Conservation (phyloP, 2,888 invertebrate species). For the Psylliodes chrysocephalus region DNA sequence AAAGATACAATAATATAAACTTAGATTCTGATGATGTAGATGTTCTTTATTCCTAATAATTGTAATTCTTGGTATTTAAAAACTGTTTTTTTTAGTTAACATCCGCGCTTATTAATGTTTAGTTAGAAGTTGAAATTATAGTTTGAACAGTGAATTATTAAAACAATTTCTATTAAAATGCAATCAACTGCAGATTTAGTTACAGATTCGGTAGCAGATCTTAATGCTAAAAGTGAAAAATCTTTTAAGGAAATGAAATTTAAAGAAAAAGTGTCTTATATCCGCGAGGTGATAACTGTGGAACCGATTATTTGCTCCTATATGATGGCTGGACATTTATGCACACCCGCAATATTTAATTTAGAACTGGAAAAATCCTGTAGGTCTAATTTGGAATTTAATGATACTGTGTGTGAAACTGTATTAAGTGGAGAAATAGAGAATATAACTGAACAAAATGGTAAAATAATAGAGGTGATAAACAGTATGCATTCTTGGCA, state of each 20-base stretch:
- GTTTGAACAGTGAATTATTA: background rate
- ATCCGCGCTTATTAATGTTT: background rate
- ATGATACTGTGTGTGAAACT: slow-evolving; percentile 66
- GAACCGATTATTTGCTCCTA: slow-evolving; percentile 60
- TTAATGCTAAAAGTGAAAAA: slow-evolving; percentile 44
- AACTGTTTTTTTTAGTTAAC: slow-evolving; percentile 21
- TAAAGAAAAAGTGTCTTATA: slow-evolving; percentile 45
- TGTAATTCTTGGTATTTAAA: background rate
- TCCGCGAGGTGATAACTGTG: slow-evolving; percentile 58
- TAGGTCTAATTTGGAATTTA: slow-evolving; percentile 64
- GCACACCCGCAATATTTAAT: slow-evolving; percentile 65
- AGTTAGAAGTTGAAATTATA: no score
- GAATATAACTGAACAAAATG: slow-evolving; percentile 61
- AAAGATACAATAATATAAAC: background rate
- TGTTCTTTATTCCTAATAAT: background rate
- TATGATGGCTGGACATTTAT: slow-evolving; percentile 55
- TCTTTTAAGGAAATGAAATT: slow-evolving; percentile 46
- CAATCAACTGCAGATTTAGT: slow-evolving; percentile 56
- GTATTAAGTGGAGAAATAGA: slow-evolving; percentile 56
- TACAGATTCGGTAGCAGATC: slow-evolving; percentile 51
- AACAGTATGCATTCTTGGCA: slow-evolving; percentile 63
- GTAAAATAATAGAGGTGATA: slow-evolving; percentile 63
- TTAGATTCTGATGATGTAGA: background rate
- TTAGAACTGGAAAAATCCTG: slow-evolving; percentile 71
- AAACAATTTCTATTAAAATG: slow-evolving; percentile 45